Conservation (phyloP, 2,113 vertebrate species). For the Marcusenius ussheri region DNA sequence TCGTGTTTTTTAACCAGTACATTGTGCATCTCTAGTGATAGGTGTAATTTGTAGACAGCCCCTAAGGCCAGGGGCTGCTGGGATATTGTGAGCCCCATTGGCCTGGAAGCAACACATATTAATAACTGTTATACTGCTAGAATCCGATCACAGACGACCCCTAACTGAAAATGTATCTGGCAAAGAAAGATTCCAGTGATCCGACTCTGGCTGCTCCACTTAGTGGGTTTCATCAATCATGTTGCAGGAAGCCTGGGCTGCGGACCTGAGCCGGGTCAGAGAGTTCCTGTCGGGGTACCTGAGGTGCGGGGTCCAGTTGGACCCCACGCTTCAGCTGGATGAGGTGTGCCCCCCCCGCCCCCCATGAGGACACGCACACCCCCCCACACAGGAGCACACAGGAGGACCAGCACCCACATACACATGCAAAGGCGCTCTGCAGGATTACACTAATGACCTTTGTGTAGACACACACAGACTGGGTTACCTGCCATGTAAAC, state of each 20-base stretch:
- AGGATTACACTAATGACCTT: background rate
- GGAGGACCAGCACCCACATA: background rate
- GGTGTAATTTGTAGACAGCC: background rate
- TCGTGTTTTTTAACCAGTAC: background rate
- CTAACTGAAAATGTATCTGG: background rate
- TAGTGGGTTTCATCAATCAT: background rate
- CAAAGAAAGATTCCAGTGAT: background rate
- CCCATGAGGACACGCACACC: no score
- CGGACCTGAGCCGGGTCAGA: constrained; percentile 61
- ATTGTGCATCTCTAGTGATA: background rate
- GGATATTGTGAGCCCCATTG: background rate
- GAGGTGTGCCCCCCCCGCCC: constrained; percentile 51
- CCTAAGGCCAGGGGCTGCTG: background rate
- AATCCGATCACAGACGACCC: background rate
- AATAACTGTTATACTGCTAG: background rate
- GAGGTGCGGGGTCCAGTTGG: constrained; percentile 53
- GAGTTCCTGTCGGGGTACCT: constrained; percentile 70
- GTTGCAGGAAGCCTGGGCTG: constrained; percentile 69
- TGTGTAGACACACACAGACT: background rate
- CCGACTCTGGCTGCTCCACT: background rate
- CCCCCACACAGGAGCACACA: background rate
- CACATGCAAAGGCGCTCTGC: background rate
- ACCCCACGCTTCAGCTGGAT: constrained; percentile 73
- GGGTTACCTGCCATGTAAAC: background rate
- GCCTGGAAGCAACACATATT: background rate